phyloP scores from a whole-genome alignment of 2,797 vertebrate genomes.

The Girardinus metallicus region DNA sequence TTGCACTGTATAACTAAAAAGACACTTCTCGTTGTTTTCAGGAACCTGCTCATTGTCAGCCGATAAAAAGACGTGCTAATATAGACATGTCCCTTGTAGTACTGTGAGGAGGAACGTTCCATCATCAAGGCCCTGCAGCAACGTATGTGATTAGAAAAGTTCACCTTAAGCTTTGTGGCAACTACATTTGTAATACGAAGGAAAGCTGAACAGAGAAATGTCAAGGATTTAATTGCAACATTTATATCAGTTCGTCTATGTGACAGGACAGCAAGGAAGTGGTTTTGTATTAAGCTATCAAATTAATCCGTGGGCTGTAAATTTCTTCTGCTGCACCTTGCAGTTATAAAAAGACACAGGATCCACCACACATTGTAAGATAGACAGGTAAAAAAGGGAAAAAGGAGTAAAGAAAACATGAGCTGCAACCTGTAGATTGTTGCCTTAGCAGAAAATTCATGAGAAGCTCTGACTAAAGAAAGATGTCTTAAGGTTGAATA shows the following conservation, averaged over 20 bases:
- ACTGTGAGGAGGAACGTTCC: background rate
- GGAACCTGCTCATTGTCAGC: background rate
- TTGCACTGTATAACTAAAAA: background rate
- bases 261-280: background rate
- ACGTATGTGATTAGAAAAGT: conserved; percentile 5
- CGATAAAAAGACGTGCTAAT: conserved; percentile 1
- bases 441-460: background rate
- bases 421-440: background rate
- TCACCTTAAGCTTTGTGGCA: conserved; percentile 9
- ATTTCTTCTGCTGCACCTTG: conserved; percentile 3
- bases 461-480: too few relatives aligned
- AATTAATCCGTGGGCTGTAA: conserved; percentile 7
- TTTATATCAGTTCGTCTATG: conserved; percentile 3
- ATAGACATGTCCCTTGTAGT: background rate
- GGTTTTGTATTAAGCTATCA: conserved; percentile 9
- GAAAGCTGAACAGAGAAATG: conserved; percentile 10
- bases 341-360: background rate
- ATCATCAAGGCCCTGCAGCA: conserved; percentile 5
- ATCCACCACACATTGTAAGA: background rate
- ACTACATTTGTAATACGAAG: conserved; percentile 3
- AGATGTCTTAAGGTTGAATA: too few relatives aligned
- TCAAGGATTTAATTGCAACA: conserved; percentile 10
- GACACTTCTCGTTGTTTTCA: background rate
- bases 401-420: background rate
- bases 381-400: background rate